Percentiles rank a stretch among this genome's conserved stretches.
Conservation (phyloP, 2,888 invertebrate genomes). For the Hypena proboscidalis region DNA sequence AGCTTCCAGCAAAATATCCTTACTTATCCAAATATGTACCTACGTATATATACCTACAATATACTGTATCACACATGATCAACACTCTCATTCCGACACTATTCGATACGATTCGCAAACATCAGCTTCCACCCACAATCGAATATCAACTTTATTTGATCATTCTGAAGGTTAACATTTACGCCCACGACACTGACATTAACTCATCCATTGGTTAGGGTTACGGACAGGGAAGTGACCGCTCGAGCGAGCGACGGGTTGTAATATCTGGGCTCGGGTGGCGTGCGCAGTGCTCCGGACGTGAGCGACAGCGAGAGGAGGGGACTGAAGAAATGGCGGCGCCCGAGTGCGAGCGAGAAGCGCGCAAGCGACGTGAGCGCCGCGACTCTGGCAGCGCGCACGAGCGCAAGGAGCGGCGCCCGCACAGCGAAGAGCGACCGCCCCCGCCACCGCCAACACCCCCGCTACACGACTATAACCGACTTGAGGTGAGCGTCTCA, state of each 20-base stretch:
- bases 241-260: constrained; percentile 77
- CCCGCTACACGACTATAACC: constrained; percentile 75
- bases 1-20: constrained; percentile 35
- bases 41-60: constrained; percentile 49
- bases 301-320: constrained; percentile 62
- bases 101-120: constrained; percentile 51
- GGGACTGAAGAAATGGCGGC: constrained; percentile 81
- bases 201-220: constrained; percentile 66
- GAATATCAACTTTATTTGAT: constrained; percentile 43
- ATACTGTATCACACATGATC: constrained; percentile 50
- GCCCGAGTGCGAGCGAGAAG: constrained; percentile 84
- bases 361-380: constrained; percentile 86
- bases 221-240: constrained; percentile 79
- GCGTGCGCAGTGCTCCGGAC: constrained; percentile 82
- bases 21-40: constrained; percentile 39
- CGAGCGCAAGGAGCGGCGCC: constrained; percentile 78
- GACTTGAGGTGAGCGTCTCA: constrained; percentile 70
- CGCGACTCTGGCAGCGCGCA: constrained; percentile 84
- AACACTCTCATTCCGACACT: constrained; percentile 53
- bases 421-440: constrained; percentile 78
- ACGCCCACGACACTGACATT: constrained; percentile 66
- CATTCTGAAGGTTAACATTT: constrained; percentile 37
- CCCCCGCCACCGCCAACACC: constrained; percentile 76
- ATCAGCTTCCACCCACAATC: constrained; percentile 53
- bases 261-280: constrained; percentile 79